Conservation (phyloP, 2,113 vertebrate genomes). For the Bos indicus region DNA sequence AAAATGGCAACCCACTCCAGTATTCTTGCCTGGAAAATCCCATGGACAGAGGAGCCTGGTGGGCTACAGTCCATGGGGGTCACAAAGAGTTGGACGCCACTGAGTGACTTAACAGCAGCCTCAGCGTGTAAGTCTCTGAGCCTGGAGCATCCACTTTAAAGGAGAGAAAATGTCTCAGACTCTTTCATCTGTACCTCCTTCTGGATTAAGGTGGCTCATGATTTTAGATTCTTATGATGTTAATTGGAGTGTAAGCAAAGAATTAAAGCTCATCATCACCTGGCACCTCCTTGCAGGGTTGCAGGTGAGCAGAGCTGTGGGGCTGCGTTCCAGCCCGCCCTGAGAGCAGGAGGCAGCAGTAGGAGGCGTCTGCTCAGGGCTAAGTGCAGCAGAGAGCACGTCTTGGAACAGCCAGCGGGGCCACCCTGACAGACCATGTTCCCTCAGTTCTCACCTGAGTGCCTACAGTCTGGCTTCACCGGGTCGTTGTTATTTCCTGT, state of each 20-base stretch:
- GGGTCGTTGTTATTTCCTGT: accelerated
- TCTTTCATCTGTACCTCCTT: not conserved
- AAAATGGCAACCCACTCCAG: not conserved
- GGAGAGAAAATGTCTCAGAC: not conserved
- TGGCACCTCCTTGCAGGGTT: not conserved
- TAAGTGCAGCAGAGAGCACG: accelerated
- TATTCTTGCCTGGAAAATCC: not conserved
- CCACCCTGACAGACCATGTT: accelerated
- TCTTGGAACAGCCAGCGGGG: accelerated
- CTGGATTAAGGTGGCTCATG: not conserved
- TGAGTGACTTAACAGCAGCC: not conserved
- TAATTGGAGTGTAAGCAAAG: not conserved
- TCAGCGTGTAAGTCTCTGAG: not conserved
- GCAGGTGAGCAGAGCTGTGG: not conserved
- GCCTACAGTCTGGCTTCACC: not conserved
- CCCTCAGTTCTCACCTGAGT: not conserved
- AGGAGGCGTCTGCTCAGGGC: not conserved
- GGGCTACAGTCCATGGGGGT: not conserved
- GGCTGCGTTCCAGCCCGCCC: not conserved
- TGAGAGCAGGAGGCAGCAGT: accelerated
- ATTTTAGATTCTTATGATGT: not conserved
- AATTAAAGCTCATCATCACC: not conserved
- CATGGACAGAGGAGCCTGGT: not conserved
- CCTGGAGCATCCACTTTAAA: not conserved
- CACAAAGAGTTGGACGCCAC: not conserved